A percentile compares a stretch with the other conserved stretches of the same genome.
Evolutionary conservation across 1,140 invertebrate genomes (phyloP).

Genomic region (Pseudomyrmex flavicornis): DNA sequence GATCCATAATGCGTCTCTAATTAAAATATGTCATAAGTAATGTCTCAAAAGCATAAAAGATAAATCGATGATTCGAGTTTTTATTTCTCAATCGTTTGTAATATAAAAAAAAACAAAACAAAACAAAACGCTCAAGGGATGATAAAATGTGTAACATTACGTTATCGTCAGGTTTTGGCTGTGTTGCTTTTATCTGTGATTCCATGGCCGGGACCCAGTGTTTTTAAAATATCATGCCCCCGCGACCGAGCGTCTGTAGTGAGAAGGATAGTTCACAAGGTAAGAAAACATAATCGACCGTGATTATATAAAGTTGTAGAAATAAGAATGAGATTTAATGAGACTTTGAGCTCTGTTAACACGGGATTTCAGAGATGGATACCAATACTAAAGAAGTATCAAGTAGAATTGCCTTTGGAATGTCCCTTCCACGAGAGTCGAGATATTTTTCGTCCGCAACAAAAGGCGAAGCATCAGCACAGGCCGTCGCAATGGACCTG

Average conservation of each 20-base stretch:
- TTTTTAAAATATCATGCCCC: slow-evolving; percentile 94
- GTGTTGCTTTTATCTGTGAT: slow-evolving; percentile 92
- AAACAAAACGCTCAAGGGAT: no score
- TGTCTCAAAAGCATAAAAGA: no score
- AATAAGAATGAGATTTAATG: no score
- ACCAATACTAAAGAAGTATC: slow-evolving; percentile 94
- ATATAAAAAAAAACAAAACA: background rate
- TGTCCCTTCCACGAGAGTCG: slow-evolving; percentile 95
- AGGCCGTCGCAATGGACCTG: slow-evolving; percentile 95
- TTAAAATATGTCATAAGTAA: slow-evolving; percentile 23
- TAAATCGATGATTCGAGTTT: background rate
- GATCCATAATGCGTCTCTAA: slow-evolving; percentile 33
- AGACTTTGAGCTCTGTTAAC: slow-evolving; percentile 28
- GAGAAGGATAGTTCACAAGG: slow-evolving; percentile 93
- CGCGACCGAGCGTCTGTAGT: slow-evolving; percentile 95
- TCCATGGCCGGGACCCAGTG: slow-evolving; percentile 93
- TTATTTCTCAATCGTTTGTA: background rate
- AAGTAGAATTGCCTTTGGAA: slow-evolving; percentile 92
- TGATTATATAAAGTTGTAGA: background rate
- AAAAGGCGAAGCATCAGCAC: slow-evolving; percentile 92
- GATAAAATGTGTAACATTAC: slow-evolving; percentile 7
- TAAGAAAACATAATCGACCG: slow-evolving; percentile 73
- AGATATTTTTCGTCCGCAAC: slow-evolving; percentile 94
- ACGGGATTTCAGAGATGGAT: slow-evolving; percentile 90
- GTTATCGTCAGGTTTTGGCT: slow-evolving; percentile 88